Base-by-base conservation (phyloP, 2,113 vertebrate species). In the Leptobrachium ailaonicum region DNA sequence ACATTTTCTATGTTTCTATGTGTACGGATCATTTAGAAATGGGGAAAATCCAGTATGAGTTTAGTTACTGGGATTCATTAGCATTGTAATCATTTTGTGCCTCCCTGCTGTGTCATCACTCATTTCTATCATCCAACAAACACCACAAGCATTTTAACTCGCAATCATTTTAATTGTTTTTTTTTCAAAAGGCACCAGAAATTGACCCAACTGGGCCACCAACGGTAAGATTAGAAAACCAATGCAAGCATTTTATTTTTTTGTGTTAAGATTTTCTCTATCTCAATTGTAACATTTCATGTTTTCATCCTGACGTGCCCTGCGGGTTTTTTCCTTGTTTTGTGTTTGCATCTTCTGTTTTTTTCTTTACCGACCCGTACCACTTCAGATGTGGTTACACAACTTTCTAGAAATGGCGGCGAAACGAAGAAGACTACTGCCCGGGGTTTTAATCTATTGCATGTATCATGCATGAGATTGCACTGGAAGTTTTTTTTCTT, bases 151-250 rank as follows among this genome's bases (percentile, higher is more conserved):
- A 50, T 50, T 50, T 50, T 50, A 50, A 50, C 47, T 50, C 8
- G 47, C 47, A 50, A 50, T 12, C 56, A 60, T 14, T 60, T 60
- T 60, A 10, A 60, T 10, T 1, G 11, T 60, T 63, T 72, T 73
- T 71, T 20, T 79, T 66, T 79, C 62, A 58, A 72, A 79, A 79
- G 77, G 69, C 68, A 54, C 77, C 77, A 79, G 77, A 79, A 79
- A 79, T 79, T 79, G 77, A 73, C 77, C 77, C 77, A 66, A 79
- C 43, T 20, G 69, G 77, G 69, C 77, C 68, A 72, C 69, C 77
- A 8, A 79, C 77, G 77, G 77, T 72, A 79, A 79, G 77, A 79
- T 66, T 66, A 66, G 60, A 58, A 63, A 41, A n/a, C 64, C 32
- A 50, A 50, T 8, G 14, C 32, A 68, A 68, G 50, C 32, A 68